Percentiles rank a stretch among this genome's conserved stretches.
phyloP scores from a whole-genome alignment of 2,797 vertebrate genomes.

The Chloroceryle inda region DNA sequence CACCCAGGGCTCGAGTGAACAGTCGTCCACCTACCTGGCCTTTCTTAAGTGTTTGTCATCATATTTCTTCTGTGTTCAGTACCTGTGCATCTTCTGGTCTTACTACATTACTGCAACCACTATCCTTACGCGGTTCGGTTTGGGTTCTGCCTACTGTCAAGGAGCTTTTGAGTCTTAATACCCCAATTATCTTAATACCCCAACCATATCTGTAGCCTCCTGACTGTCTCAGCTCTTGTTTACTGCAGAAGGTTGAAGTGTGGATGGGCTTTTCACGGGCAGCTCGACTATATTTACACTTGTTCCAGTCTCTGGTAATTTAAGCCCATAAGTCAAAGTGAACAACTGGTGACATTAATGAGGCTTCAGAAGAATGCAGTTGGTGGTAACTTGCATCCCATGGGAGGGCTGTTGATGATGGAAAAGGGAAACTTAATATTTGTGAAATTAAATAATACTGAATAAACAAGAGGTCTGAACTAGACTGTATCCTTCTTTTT shows the following conservation, averaged over 20 bases:
- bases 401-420: constrained; percentile 4
- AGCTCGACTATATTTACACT: background rate
- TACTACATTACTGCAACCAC: rapidly evolving
- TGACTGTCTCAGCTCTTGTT: background rate
- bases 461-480: constrained; percentile 26
- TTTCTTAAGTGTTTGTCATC: background rate
- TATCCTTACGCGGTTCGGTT: rapidly evolving
- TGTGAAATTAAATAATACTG: constrained; percentile 45
- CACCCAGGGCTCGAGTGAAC: background rate
- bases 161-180: background rate
- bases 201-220: background rate
- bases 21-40: background rate
- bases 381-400: constrained; percentile 15
- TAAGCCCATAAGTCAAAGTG: constrained; percentile 14
- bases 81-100: background rate
- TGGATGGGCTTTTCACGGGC: background rate
- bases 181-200: background rate
- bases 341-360: constrained; percentile 54
- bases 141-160: background rate
- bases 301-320: constrained; percentile 20
- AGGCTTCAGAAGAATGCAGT: constrained; percentile 28
- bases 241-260: background rate
- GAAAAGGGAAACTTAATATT: constrained; percentile 55
- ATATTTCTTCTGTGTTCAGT: rapidly evolving
- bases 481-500: constrained; percentile 53